Conservation (phyloP, 2,797 vertebrate genomes). For the Acipenser oxyrinchus region DNA sequence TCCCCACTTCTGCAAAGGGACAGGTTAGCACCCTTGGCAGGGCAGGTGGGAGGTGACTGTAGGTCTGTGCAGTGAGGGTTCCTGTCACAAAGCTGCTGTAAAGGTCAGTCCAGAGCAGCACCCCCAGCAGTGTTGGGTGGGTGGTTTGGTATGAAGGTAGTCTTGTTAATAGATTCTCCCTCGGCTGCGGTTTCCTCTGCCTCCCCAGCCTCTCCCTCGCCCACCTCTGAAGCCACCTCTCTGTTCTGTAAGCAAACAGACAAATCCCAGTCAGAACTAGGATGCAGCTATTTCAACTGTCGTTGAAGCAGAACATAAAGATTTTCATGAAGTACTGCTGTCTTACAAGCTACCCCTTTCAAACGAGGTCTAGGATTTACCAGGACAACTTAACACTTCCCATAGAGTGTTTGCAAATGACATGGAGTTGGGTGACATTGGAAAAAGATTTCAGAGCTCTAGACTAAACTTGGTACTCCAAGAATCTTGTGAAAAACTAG, state of each 20-base stretch:
- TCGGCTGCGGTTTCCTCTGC: conserved; percentile 83
- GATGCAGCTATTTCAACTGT: no score
- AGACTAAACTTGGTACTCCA: neutral
- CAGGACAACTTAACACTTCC: no score
- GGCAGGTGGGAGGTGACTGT: conserved; percentile 14
- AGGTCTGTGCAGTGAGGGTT: conserved; percentile 15
- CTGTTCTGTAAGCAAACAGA: conserved; percentile 66
- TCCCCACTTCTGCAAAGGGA: no score
- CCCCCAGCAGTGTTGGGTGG: conserved; percentile 28
- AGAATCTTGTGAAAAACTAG: neutral
- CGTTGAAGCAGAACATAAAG: no score
- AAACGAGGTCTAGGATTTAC: no score
- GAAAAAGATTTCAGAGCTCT: neutral
- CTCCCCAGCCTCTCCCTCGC: conserved; percentile 81
- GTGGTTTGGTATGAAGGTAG: conserved; percentile 42
- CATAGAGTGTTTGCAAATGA: neutral
- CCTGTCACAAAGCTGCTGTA: conserved; percentile 14
- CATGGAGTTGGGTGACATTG: neutral
- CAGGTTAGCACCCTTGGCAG: neutral
- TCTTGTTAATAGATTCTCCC: conserved; percentile 81
- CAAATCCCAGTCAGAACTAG: neutral
- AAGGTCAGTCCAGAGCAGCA: conserved; percentile 29
- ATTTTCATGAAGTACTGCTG: no score
- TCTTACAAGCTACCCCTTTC: no score
- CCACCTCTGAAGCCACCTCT: conserved; percentile 89